Evolutionary conservation across 2,888 invertebrate genomes (phyloP).

Genomic region (Agrotis segetum): DNA sequence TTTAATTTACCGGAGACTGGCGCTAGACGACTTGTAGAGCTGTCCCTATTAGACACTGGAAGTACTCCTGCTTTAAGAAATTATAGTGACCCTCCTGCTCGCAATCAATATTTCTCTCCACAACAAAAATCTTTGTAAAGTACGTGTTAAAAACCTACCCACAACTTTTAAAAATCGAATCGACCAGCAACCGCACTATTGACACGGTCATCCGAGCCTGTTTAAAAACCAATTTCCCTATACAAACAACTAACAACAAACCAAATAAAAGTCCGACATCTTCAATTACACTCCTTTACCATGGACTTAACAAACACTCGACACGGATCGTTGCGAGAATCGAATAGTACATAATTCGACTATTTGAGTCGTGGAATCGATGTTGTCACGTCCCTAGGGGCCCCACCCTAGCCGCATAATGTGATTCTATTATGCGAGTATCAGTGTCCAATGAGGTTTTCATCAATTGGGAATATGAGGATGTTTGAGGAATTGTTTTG

Average conservation of each 20-base stretch:
- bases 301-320: slow-evolving; percentile 75
- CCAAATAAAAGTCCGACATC: slow-evolving; percentile 74
- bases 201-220: slow-evolving; percentile 66
- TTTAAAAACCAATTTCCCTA: slow-evolving; percentile 80
- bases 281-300: slow-evolving; percentile 78
- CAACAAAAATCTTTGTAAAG: too few relatives aligned
- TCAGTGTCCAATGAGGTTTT: slow-evolving; percentile 68
- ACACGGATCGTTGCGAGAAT: slow-evolving; percentile 66
- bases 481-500: slow-evolving; percentile 33
- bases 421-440: slow-evolving; percentile 73
- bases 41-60: too few relatives aligned
- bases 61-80: too few relatives aligned
- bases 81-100: too few relatives aligned
- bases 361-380: slow-evolving; percentile 68
- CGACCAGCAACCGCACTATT: slow-evolving; percentile 43
- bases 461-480: slow-evolving; percentile 57
- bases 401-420: slow-evolving; percentile 66
- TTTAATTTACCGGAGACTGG: too few relatives aligned
- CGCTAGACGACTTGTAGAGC: too few relatives aligned
- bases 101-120: too few relatives aligned
- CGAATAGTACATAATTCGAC: slow-evolving; percentile 68
- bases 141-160: not conserved
- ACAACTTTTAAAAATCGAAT: not conserved
- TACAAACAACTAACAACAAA: slow-evolving; percentile 71
- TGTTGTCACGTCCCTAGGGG: slow-evolving; percentile 63